Base-by-base conservation (phyloP, 2,797 vertebrate species). In the Muscicapa comitata region DNA sequence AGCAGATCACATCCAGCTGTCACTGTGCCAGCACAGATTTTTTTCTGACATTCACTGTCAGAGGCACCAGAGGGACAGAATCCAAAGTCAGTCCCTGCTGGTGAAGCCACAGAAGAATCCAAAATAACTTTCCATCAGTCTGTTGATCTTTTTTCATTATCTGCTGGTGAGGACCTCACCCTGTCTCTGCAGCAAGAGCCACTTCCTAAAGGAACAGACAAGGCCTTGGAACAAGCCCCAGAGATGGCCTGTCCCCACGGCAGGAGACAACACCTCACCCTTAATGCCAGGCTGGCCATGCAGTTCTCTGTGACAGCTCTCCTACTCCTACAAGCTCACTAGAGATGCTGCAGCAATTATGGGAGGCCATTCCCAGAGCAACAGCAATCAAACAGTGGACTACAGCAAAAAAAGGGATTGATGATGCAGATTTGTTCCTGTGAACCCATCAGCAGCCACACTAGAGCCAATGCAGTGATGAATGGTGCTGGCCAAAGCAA, bases 401-500 rank as follows among this genome's bases (percentile, higher is more conserved):
- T 53, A 71, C 20, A 78, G 53, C 5, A 62, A 33, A 58, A 29
- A 72, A 73, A 40, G 13, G 10, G 24, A 68, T 21, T 35, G 31
- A 18, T 23, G 40, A 47, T 5, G 43, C 1, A 1, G 8, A 38
- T 59, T 51, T 45, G 43, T 9, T 35, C 31, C 20, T 0, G 0
- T 0, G 1, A 90, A 40, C 9, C 15, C 1, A 3, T 6, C 51
- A 82, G 54, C 35, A 66, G 75, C 53, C 38, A 63, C 23, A 5
- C 29, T 11, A 48, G 33, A 71, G 45, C 28, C 35, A 42, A 11
- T 16, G 13, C 21, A 26, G 38, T 4, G 48, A 35, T 29, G 61
- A 71, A 78, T 3, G 13, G 16, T 17, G 28, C 48, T 33, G 29
- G n/a, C 25, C 33, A 62, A 62, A 85, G 40, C 11, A 54, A 19